Evolutionary conservation across 1,140 invertebrate genomes (phyloP), one percentile per base, ranked within the genome.

Genomic region (Tribolium castaneum): DNA sequence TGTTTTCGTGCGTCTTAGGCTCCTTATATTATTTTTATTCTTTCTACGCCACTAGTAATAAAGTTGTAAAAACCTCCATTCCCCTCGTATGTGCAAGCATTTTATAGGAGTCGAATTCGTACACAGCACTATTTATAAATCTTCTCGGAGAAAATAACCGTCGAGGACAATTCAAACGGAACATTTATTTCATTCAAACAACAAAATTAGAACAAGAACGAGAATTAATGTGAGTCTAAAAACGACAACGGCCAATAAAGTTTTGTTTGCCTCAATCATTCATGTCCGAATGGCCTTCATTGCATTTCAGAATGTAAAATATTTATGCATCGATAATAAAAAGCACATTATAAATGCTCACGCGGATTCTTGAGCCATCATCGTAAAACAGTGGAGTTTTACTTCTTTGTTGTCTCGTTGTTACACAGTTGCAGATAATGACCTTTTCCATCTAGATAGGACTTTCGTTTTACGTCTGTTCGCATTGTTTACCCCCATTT

Each of bases 351-450:
- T 66, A 66, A 66, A 66, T 35, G 25, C 25, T 66, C 19, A 66
- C 59, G 4, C 1, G 30, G 30, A 66, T 66, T 66, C 30, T 35
- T 66, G 2, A 39, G 10, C 59, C 30, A 66, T 66, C 59, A 66
- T 66, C 59, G 59, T 66, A 66, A 66, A 66, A 12, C 34, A 3
- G 59, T 13, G n/a, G 14, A 34, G 71, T 72, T 73, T 73, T 16
- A 72, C 39, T 25, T 16, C 70, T 72, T 72, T 72, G 70, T 72
- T 49, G 34, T 71, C 34, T 72, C 70, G 30, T 30, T 73, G 52
- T 50, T 66, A 72, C 70, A 73, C 71, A 73, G 71, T 73, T 73
- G 71, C 50, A 73, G 34, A 73, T 73, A 73, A 73, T 22, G 45
- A 50, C 39, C 70, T 73, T 25, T 52, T 73, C 39, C 30, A 25